phyloP scores from a whole-genome alignment of 2,113 vertebrate genomes.

The Apaloderma vittatum region DNA sequence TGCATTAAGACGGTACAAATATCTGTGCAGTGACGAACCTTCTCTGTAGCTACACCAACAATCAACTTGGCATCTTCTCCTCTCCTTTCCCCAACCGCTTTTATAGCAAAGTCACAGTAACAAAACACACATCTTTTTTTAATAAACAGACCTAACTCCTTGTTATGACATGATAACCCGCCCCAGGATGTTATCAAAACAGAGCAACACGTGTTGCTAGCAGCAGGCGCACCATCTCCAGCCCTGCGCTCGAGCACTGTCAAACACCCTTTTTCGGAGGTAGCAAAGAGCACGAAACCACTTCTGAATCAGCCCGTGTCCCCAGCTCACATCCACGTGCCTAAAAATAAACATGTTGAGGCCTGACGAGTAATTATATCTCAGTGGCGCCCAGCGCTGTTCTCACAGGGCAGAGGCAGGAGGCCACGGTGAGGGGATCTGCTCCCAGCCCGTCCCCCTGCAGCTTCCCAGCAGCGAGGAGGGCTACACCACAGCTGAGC shows the following conservation, averaged over 20 bases:
- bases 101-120: neutral
- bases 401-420: slow-evolving; percentile 4
- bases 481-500: rapidly evolving
- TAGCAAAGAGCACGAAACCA: neutral
- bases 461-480: neutral
- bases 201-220: neutral
- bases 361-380: slow-evolving; percentile 47
- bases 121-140: slow-evolving; percentile 29
- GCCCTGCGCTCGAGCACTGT: neutral
- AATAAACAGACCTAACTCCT: slow-evolving; percentile 33
- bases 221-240: neutral
- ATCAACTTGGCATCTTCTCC: neutral
- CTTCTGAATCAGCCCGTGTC: neutral
- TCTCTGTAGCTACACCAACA: neutral
- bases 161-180: neutral
- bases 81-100: neutral
- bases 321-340: neutral
- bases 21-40: neutral
- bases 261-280: neutral
- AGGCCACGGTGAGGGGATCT: neutral
- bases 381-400: neutral
- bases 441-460: neutral
- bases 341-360: slow-evolving; percentile 48
- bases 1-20: neutral
- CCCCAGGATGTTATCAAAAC: slow-evolving; percentile 30